These are phyloP conservation scores for Garrulus glandarius DNA, from an alignment of 2,797 vertebrate genomes.

Conservation along the genomic window DNA sequence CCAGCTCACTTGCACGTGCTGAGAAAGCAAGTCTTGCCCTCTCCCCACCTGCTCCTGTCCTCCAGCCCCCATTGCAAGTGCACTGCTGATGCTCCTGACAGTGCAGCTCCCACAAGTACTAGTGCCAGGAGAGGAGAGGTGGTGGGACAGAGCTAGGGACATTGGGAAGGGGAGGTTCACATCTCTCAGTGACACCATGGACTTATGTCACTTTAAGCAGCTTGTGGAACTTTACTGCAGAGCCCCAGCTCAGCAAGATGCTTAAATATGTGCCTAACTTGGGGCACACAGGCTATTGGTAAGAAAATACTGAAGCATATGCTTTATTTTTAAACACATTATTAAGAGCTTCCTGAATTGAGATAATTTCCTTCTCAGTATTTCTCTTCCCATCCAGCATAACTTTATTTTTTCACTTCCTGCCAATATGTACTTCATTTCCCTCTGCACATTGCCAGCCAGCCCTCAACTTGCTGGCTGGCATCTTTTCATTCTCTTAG, in stretches of 20 bases:
- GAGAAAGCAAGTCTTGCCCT: neutral
- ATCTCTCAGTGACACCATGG: neutral
- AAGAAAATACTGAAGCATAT: conserved; percentile 15
- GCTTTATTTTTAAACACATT: conserved; percentile 34
- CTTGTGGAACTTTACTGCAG: neutral
- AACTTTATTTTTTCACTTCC: conserved; percentile 23
- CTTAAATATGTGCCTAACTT: neutral
- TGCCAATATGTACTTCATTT: neutral
- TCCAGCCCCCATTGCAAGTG: neutral
- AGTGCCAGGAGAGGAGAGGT: neutral
- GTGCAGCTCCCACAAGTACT: neutral
- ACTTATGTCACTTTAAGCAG: neutral
- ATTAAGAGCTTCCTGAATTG: conserved; percentile 37
- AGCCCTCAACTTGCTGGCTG: neutral
- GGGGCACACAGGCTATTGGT: neutral
- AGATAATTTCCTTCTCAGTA: conserved; percentile 7
- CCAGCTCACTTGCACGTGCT: neutral
- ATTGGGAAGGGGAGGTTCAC: neutral
- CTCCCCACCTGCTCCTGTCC: neutral
- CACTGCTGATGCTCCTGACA: neutral
- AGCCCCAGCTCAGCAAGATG: neutral
- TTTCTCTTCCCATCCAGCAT: neutral
- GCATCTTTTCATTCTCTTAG: neutral
- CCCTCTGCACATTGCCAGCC: neutral
- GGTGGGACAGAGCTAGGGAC: neutral